Conservation (phyloP, 2,113 vertebrate genomes). For the Sisor rabdophorus region DNA sequence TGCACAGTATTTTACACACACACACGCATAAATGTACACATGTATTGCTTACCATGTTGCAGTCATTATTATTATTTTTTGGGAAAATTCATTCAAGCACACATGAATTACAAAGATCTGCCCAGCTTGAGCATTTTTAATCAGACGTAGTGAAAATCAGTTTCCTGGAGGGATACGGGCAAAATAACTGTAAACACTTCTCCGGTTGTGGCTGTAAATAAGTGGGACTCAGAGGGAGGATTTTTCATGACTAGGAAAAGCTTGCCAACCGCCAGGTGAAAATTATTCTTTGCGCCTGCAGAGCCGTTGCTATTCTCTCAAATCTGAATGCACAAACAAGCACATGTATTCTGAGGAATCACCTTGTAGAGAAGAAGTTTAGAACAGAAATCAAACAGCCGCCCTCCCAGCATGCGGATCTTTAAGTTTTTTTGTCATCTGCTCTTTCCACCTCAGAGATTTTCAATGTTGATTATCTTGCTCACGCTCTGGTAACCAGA, state of each 20-base stretch:
- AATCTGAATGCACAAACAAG: constrained; percentile 17
- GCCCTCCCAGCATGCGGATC: neutral
- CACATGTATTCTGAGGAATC: constrained; percentile 10
- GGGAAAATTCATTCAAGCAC: constrained; percentile 6
- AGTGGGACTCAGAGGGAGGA: constrained; percentile 39
- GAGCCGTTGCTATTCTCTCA: constrained; percentile 13
- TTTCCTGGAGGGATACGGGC: constrained; percentile 11
- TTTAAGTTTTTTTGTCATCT: neutral
- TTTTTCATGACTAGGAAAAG: constrained; percentile 18
- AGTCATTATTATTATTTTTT: neutral
- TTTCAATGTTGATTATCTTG: neutral
- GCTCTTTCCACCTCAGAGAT: neutral
- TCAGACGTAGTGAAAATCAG: constrained; percentile 36
- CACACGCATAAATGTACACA: neutral
- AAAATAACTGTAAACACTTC: constrained; percentile 41
- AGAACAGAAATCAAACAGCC: neutral
- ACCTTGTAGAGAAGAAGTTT: constrained; percentile 24
- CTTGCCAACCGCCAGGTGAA: constrained; percentile 39
- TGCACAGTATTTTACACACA: neutral
- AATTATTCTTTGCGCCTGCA: constrained; percentile 37
- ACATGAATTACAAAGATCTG: neutral
- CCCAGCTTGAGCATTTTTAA: constrained; percentile 39
- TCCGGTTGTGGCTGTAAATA: constrained; percentile 44
- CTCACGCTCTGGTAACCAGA: neutral
- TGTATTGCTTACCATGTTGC: neutral